Evolutionary conservation across 2,888 invertebrate species (phyloP), one percentile per base, ranked within the genome.

Genomic region (Athalia cordata): DNA sequence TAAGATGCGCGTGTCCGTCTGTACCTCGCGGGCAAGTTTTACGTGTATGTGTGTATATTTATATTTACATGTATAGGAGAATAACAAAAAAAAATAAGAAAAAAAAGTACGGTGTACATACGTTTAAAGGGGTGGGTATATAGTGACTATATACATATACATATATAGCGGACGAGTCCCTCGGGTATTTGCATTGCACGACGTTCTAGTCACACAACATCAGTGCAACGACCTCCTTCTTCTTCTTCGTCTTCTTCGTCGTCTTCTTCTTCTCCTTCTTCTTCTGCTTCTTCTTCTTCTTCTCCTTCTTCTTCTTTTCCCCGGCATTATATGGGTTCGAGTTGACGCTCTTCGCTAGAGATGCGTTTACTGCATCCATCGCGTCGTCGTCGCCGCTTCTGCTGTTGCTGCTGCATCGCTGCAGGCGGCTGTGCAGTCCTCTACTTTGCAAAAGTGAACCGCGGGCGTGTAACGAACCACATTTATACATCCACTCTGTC

Each of bases 201-300:
- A 75, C 75, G 75, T 75, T 75, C 75, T 75, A 75, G 75, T 75
- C 75, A 75, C 75, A 72, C 72, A 72, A 72, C 72, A 75, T 62
- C 64, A 50, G 75, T 75, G 75, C 75, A 75, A 75, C 75, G 75
- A 75, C 75, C 75, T 75, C 50, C 62, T 67, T 72, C 74, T 52
- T 61, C 61, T 47, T 15, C 75, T 67, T 29, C 29, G 29, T 29
- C 43, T 62, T 57, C 15, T 64, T 61, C 65, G 43, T 9, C n/a
- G 4, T 29, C 4, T 55, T 8, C n/a, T 49, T 52, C 70, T 8
- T 3, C 55, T 9, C 62, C 77, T 52, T 49, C 45, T 13, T 67
- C 43, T 29, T 47, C 57, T 15, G 55, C 68, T 78, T 7, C 61
- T 79, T 72, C 74, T 61, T 52, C 29, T 61, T 55, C 62, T 79